These are phyloP conservation scores for Epirrhoe alternata DNA, from an alignment of 2,888 invertebrate genomes.

Conservation along the genomic window DNA sequence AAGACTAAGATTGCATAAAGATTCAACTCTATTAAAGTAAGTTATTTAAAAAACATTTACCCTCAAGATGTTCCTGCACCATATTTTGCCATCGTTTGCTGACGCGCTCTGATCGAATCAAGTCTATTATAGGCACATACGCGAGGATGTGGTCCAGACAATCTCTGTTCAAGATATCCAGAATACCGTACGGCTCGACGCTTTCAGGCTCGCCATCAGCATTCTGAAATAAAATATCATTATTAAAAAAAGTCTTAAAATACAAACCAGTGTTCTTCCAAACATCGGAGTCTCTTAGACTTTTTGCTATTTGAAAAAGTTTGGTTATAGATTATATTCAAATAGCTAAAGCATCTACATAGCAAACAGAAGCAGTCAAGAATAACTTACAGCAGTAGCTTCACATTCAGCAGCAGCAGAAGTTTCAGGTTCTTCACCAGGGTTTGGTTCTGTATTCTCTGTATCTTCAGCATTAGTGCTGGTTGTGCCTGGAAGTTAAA, in stretches of 20 bases:
- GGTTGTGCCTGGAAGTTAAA: constrained; percentile 11
- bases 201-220: constrained; percentile 20
- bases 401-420: constrained; percentile 21
- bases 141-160: constrained; percentile 82
- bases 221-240: constrained; percentile 19
- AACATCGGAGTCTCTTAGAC: too few species aligned
- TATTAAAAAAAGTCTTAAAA: too few species aligned
- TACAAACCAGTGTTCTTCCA: too few species aligned
- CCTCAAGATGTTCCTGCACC: constrained; percentile 78
- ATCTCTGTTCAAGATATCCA: constrained; percentile 84
- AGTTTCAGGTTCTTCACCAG: constrained; percentile 19
- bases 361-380: neutral
- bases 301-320: too few species aligned
- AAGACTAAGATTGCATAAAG: too few species aligned
- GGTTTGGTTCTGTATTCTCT: constrained; percentile 14
- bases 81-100: constrained; percentile 84
- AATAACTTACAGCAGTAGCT: constrained; percentile 19
- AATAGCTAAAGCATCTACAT: too few species aligned
- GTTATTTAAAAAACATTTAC: constrained; percentile 49
- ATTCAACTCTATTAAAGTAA: too few species aligned
- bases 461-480: constrained; percentile 20
- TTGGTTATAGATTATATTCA: too few species aligned
- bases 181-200: constrained; percentile 59
- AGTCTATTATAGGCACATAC: constrained; percentile 80
- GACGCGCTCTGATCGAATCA: constrained; percentile 84